Evolutionary conservation across 2,797 vertebrate genomes (phyloP), one percentile per base, ranked within the genome.

Genomic region (Lepilemur septentrionalis): DNA sequence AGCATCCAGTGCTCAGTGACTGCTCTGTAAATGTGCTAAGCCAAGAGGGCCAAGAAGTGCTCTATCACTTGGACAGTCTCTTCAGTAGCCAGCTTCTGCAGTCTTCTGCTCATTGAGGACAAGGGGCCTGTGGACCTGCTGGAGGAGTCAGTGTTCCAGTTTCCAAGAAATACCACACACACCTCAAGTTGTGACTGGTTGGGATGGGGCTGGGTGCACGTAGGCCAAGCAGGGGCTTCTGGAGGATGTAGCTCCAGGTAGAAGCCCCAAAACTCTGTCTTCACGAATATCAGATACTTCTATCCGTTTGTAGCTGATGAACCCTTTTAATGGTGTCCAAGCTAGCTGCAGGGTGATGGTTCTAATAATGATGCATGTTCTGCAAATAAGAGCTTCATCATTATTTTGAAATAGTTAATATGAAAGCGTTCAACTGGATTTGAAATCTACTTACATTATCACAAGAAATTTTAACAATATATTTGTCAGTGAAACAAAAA

Each of bases 61-160:
- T 99, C 7, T 99, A 99, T 94, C 99, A 99, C 97, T 98, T 99
- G 97, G 99, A 99, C 97, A 99, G 99, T 97, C 99, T 99, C 94
- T 99, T 99, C 98, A 99, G 99, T 97, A 99, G 99, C 95, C 98
- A 99, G 98, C 98, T 99, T 95, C 99, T 99, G 94, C 83, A 94
- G 97, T 88, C 7, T 99, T 97, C 98, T 99, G 97, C 97, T 99
- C 79, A 97, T 98, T 69, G 99, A 99, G 3, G 99, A 99, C 96
- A 98, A 99, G 90, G 99, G 98, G 96, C 99, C 99, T 48, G 98
- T 99, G 43, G 99, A 99, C 55, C 98, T 99, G 92, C 98, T 99
- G 52, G 99, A 99, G 97, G 99, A 99, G 95, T 99, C 99, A 98
- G 98, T 99, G 59, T 99, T 99, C 95, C 99, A 99, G 73, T 98